These are phyloP conservation scores for Hydrozoanthus gracilis DNA, from an alignment of 92 coral and sea anemone genomes.

Conservation along the genomic window DNA sequence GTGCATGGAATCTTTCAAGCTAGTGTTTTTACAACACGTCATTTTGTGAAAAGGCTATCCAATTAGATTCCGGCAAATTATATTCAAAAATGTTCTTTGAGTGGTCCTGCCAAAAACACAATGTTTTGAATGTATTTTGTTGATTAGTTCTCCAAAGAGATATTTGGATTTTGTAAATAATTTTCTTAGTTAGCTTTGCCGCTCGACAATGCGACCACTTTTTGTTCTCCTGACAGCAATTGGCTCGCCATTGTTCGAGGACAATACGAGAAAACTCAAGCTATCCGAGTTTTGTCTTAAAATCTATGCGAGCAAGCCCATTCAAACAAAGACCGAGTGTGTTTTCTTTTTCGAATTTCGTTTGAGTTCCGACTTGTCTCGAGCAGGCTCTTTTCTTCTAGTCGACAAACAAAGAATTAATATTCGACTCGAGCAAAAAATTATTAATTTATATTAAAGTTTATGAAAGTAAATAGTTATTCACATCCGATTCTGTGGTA, in stretches of 20 bases:
- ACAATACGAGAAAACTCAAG: conserved; percentile 84
- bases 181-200: conserved; percentile 82
- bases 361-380: conserved; percentile 52
- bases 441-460: conserved; percentile 93
- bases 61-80: conserved; percentile 84
- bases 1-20: conserved; percentile 44
- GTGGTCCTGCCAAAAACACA: conserved; percentile 70
- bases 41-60: conserved; percentile 94
- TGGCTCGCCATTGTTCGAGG: conserved; percentile 75
- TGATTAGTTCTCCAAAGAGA: conserved; percentile 92
- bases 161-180: conserved; percentile 92
- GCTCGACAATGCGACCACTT: conserved; percentile 72
- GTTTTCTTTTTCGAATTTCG: conserved; percentile 78
- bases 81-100: conserved; percentile 79
- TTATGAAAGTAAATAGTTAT: conserved; percentile 76
- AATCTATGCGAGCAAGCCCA: conserved; percentile 79
- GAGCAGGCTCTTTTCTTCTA: conserved; percentile 37
- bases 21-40: conserved; percentile 79
- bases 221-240: conserved; percentile 80
- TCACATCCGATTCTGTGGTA: conserved; percentile 85
- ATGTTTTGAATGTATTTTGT: conserved; percentile 76
- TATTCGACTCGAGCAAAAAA: conserved; percentile 81
- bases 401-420: conserved; percentile 79
- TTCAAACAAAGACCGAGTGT: conserved; percentile 69
- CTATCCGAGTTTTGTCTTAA: conserved; percentile 84